phyloP scores from a whole-genome alignment of 92 coral and sea anemone genomes.

The Palythoa grandiflora region DNA sequence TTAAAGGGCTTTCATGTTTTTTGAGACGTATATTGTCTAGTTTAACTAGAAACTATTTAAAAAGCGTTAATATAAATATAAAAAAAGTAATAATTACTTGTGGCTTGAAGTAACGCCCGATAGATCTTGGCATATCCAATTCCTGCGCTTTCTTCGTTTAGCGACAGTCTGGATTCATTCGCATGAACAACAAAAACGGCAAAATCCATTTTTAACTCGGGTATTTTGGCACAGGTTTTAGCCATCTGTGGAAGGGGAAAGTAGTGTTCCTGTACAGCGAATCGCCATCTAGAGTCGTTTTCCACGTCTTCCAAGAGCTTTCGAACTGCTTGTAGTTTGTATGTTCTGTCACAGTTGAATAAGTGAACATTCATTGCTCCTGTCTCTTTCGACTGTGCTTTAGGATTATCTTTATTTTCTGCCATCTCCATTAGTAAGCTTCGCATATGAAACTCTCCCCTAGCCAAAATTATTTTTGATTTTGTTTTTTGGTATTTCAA shows the following conservation, averaged over 20 bases:
- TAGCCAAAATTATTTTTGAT: not conserved
- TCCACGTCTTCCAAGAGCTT: not conserved
- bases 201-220: slow-evolving; percentile 53
- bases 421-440: not conserved
- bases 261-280: too few relatives aligned
- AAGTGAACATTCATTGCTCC: slow-evolving; percentile 50
- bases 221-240: slow-evolving; percentile 13
- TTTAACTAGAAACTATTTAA: not conserved
- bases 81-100: slow-evolving; percentile 31
- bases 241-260: slow-evolving; percentile 34
- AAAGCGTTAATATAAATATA: not conserved
- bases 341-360: slow-evolving; percentile 84
- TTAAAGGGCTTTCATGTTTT: not conserved
- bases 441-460: too few relatives aligned
- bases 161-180: slow-evolving; percentile 65
- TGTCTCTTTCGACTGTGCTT: not conserved
- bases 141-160: slow-evolving; percentile 72
- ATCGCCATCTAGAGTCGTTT: too few relatives aligned
- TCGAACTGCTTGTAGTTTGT: slow-evolving; percentile 56
- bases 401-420: not conserved
- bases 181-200: slow-evolving; percentile 78
- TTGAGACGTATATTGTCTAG: not conserved
- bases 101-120: slow-evolving; percentile 45
- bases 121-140: slow-evolving; percentile 68
- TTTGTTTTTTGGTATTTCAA: not conserved